These are phyloP conservation scores for Pachydiplax longipennis DNA, from an alignment of 2,888 invertebrate species.

Conservation along the genomic window DNA sequence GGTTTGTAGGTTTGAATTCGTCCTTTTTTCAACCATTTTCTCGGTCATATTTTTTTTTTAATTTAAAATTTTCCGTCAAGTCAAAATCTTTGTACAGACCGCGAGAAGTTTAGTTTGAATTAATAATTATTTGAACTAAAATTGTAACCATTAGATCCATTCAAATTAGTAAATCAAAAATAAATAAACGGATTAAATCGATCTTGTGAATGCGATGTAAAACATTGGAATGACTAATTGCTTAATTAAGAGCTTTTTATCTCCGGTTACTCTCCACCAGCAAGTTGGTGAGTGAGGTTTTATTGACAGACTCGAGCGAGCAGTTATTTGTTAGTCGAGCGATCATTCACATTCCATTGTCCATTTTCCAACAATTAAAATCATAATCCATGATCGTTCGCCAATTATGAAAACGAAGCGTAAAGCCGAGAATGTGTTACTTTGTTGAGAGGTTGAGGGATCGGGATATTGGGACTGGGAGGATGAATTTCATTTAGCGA, in stretches of 20 bases:
- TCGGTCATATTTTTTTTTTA: too few relatives aligned
- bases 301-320: neutral
- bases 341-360: constrained; percentile 33
- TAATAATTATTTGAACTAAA: neutral
- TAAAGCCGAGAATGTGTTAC: constrained; percentile 31
- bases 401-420: neutral
- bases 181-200: neutral
- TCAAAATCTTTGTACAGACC: neutral
- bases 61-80: too few relatives aligned
- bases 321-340: constrained; percentile 37
- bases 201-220: neutral
- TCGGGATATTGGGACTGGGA: neutral
- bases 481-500: neutral
- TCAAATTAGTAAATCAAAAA: neutral
- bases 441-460: neutral
- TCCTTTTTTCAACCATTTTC: too few relatives aligned
- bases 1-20: too few relatives aligned
- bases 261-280: neutral
- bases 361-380: constrained; percentile 1
- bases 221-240: neutral
- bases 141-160: neutral
- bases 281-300: neutral
- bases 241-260: neutral
- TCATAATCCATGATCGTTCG: neutral
- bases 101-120: neutral